Evolutionary conservation across 2,888 invertebrate genomes (phyloP).

Genomic region (Drosophila demipolita): DNA sequence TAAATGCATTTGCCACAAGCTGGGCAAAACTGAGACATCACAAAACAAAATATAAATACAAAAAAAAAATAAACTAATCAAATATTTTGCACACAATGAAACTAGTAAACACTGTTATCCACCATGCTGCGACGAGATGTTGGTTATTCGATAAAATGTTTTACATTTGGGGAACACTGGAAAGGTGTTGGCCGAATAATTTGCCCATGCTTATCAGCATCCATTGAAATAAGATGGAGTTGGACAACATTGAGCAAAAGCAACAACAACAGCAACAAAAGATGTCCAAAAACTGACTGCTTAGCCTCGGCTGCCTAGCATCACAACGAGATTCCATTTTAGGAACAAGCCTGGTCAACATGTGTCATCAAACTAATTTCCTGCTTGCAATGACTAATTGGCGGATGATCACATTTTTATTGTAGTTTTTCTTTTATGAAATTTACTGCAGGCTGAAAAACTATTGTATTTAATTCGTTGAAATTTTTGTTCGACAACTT

Average conservation of each 20-base stretch:
- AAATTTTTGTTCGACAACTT: neutral
- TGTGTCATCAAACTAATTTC: neutral
- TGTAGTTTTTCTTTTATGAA: neutral
- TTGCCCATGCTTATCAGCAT: slow-evolving; percentile 1
- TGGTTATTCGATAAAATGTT: neutral
- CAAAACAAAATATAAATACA: slow-evolving; percentile 1
- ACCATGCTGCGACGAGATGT: slow-evolving; percentile 1
- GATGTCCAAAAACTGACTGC: neutral
- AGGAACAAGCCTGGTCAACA: neutral
- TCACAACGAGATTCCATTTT: neutral
- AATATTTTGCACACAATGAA: slow-evolving; percentile 24
- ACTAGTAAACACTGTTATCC: slow-evolving; percentile 23
- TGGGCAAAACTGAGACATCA: slow-evolving; percentile 27
- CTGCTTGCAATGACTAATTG: neutral
- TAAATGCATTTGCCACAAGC: slow-evolving; percentile 26
- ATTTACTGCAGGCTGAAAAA: neutral
- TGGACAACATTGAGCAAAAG: neutral
- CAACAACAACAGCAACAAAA: neutral
- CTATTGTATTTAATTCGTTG: neutral
- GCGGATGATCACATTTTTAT: neutral
- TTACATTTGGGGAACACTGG: neutral
- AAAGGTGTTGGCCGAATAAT: neutral
- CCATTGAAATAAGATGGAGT: neutral
- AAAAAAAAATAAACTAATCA: neutral
- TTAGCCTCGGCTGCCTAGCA: neutral